Percentiles rank a stretch among this genome's conserved stretches.
Evolutionary conservation across 2,113 vertebrate genomes (phyloP).

Genomic region (Phalacrocorax brasilianus): DNA sequence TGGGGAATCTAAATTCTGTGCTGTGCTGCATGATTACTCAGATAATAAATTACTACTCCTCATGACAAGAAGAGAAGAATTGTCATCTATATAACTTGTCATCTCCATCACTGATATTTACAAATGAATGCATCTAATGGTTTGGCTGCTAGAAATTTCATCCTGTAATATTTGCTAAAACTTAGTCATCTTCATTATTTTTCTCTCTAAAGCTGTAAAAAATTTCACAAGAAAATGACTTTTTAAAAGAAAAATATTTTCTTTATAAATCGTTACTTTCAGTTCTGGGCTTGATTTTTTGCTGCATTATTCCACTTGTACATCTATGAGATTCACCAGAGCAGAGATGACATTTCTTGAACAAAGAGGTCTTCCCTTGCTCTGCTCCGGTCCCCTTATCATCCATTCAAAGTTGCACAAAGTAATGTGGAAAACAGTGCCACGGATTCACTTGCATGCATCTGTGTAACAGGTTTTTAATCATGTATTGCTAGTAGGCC

Average conservation of each 20-base stretch:
- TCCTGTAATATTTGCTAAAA: not conserved
- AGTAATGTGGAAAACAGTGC: not conserved
- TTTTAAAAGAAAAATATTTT: not conserved
- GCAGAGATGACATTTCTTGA: not conserved
- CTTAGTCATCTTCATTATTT: not conserved
- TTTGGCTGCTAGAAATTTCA: not conserved
- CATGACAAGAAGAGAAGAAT: not conserved
- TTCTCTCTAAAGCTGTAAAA: not conserved
- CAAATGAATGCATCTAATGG: conserved; percentile 31
- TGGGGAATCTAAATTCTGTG: not conserved
- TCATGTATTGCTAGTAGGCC: not conserved
- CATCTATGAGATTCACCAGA: not conserved
- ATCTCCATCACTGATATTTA: conserved; percentile 6
- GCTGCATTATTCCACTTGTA: not conserved
- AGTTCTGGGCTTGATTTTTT: not conserved
- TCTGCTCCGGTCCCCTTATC: not conserved
- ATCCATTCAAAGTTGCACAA: not conserved
- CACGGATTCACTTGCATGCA: not conserved
- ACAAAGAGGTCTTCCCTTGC: not conserved
- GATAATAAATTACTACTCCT: conserved; percentile 18
- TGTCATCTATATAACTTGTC: conserved; percentile 14
- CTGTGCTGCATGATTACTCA: not conserved
- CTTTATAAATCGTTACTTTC: not conserved
- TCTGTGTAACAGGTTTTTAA: conserved; percentile 36
- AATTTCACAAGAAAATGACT: not conserved